Base-by-base conservation (phyloP, 2,888 invertebrate genomes). In the Folsomia manolachei region DNA sequence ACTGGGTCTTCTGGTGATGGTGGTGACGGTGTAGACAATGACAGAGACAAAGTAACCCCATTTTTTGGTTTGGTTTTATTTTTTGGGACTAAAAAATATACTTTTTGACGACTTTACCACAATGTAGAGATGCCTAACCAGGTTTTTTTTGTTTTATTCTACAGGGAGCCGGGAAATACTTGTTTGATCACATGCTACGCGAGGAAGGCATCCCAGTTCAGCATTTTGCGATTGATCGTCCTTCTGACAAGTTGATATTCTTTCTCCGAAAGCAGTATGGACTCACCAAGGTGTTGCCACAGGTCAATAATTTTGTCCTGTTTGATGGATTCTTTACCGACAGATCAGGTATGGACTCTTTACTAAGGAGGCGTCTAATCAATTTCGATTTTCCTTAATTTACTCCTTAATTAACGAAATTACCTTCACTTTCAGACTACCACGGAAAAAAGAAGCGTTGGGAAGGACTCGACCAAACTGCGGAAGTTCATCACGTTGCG, bases 181-280 rank as follows among this genome's bases (percentile, higher is more conserved):
- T 98, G 18, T 97, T 94, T 84, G 93, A 97, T 79, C 87, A 89
- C 82, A 79, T 82, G 75, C 85, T 88, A 74, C 84, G 91, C 89
- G 90, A 90, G 78, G 89, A 90, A 84, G 86, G 89, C 69, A 86
- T 89, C 62, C 84, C 85, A 64, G 90, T 92, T 0, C 85, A 88
- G 1, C 89, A 92, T 82, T 85, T 97, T 81, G 96, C 98, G 0
- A 91, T 97, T 76, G 97, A 98, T 84, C 89, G 94, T 56, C 98
- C 97, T 0, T 97, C 97, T 0, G 88, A 90, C 65, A 95, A 95
- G 83, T 90, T 97, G 82, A 86, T 93, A 78, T 88, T 88, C 39
- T 98, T 98, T 84, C 85, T 98, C 23, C 86, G 86, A 56, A 94
- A 93, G 83, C 92, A 96, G 84, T 97, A 95, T 84, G 87, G 88